Base-by-base conservation (phyloP, 2,113 vertebrate genomes). In the Sterrhoptilus dennistouni region DNA sequence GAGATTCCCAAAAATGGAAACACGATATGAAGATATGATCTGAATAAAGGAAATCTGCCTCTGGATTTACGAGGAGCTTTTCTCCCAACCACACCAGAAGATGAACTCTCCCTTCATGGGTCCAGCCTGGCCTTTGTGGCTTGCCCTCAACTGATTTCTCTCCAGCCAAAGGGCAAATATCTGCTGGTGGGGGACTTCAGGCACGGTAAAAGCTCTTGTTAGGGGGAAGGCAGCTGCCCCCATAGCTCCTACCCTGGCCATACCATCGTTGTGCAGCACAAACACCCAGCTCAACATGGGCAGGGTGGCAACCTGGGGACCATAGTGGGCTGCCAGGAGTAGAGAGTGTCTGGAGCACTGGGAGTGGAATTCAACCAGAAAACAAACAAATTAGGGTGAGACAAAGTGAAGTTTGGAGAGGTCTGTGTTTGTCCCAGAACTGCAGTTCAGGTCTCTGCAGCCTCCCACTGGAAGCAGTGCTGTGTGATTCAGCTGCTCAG, bases 1-100 rank as follows among this genome's bases (percentile, higher is more conserved):
- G 45, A 59, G 70, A 83, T 83, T 95, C 79, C 85, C 87, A 33
- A 93, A 93, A 89, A 93, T 79, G 93, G 95, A 94, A 96, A 89
- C 77, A 68, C 0, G 12, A 49, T 25, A 78, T 1, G 49, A 89
- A 93, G 61, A 36, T 92, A 80, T 69, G 7, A 76, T 86, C 33
- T 12, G 38, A 83, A 86, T 66, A 83, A 89, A 90, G 68, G 59
- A 87, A 70, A 76, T 69, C 40, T 94, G 59, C 59, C 29, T 72
- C 45, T 79, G 84, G 59, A 54, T 35, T 23, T 21, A 81, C 0
- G 4, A 74, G 52, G 15, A 92, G 28, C 31, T 83, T 83, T 74
- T 64, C 63, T 50, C 14, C 44, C 79, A 59, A 44, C 31, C 50
- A 66, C 87, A 95, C 76, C 64, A 88, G 66, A 87, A 23, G 64